Base-by-base conservation (phyloP, 1,140 invertebrate species). In the Drosophila pectinifera region DNA sequence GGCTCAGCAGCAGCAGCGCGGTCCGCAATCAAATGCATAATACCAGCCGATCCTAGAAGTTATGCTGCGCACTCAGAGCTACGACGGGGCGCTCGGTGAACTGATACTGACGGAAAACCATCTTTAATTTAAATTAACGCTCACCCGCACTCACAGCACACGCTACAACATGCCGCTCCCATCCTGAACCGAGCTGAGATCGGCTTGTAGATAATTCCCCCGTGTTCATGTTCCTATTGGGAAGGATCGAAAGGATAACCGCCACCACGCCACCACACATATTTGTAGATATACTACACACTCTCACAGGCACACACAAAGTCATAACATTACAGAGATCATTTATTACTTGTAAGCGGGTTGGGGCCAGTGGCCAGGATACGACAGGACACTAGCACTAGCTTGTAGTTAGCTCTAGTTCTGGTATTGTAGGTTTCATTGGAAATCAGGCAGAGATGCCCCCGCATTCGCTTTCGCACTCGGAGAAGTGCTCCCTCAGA, bases 21-120 rank as follows among this genome's bases (percentile, higher is more conserved):
- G 22, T 11, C 45, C 39, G 7, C 24, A 14, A 11, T 13, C 18
- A 2, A 49, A 18, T 61, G 75, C 59, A 73, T 88, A 84, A 89
- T 83, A 77, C 68, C 84, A 73, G 34, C 58, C 84, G 62, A 88
- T 88, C 41, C 62, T 73, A 13, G 76, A 83, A 62, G 63, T 73
- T 69, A 57, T 74, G 49, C 61, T 67, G 63, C 64, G 63, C 58
- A 63, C 77, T 49, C 73, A 73, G 38, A 68, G 70, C 55, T 63
- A 55, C 49, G 57, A 72, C 38, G 51, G 55, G 20, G 39, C 61
- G 46, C 65, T 65, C 76, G 65, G 38, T 58, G 80, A 84, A 64
- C 49, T 75, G 55, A 62, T 72, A 78, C 73, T 80, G 84, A 89
- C 84, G 89, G 84, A 89, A 67, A 84, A 89, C 77, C 84, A 89